Evolutionary conservation across 2,888 invertebrate genomes (phyloP), one percentile per base, ranked within the genome.

Genomic region (Orthonevra nobilis): DNA sequence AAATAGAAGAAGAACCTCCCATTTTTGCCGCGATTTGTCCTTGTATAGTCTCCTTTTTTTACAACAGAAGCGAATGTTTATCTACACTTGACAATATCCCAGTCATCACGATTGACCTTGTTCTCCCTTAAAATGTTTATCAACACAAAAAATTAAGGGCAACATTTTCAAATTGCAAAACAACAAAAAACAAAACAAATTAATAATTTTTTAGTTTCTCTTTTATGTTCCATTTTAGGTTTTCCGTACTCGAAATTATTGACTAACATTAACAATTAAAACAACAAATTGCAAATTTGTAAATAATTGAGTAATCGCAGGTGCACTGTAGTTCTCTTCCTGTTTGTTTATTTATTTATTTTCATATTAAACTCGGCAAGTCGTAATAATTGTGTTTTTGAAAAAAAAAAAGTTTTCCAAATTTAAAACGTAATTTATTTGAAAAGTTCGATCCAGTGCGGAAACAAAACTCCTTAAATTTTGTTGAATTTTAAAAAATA

Each of bases 181-280:
- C 2, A 32, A 42, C 34, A 40, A 50, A 32, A 15, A 19, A 19
- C 10, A 20, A 32, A 26, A 34, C 32, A 20, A 46, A 44, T 32
- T 26, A 63, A 30, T 50, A 30, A 28, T 7, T 40, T 46, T 48
- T 56, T 28, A 23, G 26, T 56, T 38, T 52, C 46, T 56, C 15
- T 32, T 28, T 12, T 40, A 40, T 72, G 44, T 64, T 79, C 68
- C 73, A 36, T 79, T 79, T 79, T 79, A 79, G 79, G 73, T 79
- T 73, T 73, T 66, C 79, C 60, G 66, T 68, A 66, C 73, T 79
- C 73, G 72, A 66, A 79, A 72, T 72, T 66, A 38, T 61, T 52
- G 50, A 52, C 44, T 72, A 72, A 70, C 50, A 64, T 5, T 15
- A 38, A 26, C 32, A 66, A 72, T 20, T 46, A 52, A 36, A 61